Evolutionary conservation across 2,113 vertebrate species (phyloP), one percentile per base, ranked within the genome.

Genomic region (Leptosomus discolor): DNA sequence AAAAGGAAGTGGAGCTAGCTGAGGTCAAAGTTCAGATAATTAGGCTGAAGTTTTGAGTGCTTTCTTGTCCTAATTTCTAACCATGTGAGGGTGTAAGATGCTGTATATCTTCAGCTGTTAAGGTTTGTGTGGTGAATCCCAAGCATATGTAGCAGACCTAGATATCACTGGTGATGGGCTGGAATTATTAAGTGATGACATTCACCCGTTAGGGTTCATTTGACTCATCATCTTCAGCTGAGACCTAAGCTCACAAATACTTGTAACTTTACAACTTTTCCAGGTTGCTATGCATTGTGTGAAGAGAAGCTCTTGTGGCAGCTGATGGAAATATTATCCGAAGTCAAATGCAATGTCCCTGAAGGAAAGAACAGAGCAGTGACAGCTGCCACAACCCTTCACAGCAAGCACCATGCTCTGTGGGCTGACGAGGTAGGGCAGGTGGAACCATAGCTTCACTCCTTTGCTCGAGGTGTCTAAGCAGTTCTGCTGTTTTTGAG

Each of bases 311-410:
- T 76, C n/a, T 77, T 93, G 67, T 97, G 96, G 95, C 96, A 96
- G 96, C 70, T 93, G 95, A 93, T 96, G 57, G 85, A 90, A 90
- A 23, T 46, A 67, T 90, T 92, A 86, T 74, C 78, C 2, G 3
- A 95, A 93, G 82, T 88, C 78, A 93, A 92, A 73, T 51, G 53
- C 78, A 80, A 46, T 85, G 74, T 71, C 61, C 92, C 65, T 69
- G 78, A 83, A 93, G 88, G 82, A 58, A 92, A 50, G 96, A 94
- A 82, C 32, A 70, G 90, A 85, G 85, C 90, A 74, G 65, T 80
- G 97, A 95, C 92, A 96, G 88, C 95, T 96, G 94, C 93, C 96
- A 95, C 65, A 96, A 56, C 56, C 76, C 91, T 92, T 94, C 77
- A 93, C 30, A 79, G 74, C 1, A 10, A 88, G 58, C 50, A 46